Percentiles rank a stretch among this genome's conserved stretches.
Conservation (phyloP, 2,888 invertebrate species). For the Eristalinus sepulchralis region DNA sequence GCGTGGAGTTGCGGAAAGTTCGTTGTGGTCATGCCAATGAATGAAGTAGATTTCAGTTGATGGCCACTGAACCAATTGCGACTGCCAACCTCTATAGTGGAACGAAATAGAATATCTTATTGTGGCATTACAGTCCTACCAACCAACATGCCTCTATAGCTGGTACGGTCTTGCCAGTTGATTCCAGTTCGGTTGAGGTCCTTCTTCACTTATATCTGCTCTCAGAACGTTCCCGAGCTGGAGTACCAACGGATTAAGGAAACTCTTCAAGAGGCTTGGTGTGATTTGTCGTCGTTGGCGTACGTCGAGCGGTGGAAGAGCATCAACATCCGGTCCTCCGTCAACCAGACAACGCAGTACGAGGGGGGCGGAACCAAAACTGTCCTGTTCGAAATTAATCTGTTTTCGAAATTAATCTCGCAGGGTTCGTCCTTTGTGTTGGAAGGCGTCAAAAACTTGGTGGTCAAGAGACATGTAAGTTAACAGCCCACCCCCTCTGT, state of each 20-base stretch:
- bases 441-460: constrained; percentile 99
- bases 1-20: too few relatives aligned
- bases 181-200: too few relatives aligned
- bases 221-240: constrained; percentile 88
- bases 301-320: constrained; percentile 95
- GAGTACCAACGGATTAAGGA: constrained; percentile 92
- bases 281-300: constrained; percentile 91
- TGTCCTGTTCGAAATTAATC: too few relatives aligned
- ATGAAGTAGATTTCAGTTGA: too few relatives aligned
- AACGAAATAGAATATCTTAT: too few relatives aligned
- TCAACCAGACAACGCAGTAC: constrained; percentile 88
- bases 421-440: constrained; percentile 99
- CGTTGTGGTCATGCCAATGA: too few relatives aligned
- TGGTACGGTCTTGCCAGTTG: too few relatives aligned
- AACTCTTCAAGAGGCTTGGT: constrained; percentile 90
- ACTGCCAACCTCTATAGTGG: too few relatives aligned
- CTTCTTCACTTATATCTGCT: constrained; percentile 95
- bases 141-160: too few relatives aligned
- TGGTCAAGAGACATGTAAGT: constrained; percentile 97
- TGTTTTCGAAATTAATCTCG: constrained; percentile 98
- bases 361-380: constrained; percentile 97
- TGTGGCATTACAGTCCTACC: too few relatives aligned
- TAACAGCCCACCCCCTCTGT: background rate
- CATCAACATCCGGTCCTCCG: constrained; percentile 78
- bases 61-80: too few relatives aligned